Conservation (phyloP, 2,797 vertebrate genomes). For the Eurystomus glaucurus region DNA sequence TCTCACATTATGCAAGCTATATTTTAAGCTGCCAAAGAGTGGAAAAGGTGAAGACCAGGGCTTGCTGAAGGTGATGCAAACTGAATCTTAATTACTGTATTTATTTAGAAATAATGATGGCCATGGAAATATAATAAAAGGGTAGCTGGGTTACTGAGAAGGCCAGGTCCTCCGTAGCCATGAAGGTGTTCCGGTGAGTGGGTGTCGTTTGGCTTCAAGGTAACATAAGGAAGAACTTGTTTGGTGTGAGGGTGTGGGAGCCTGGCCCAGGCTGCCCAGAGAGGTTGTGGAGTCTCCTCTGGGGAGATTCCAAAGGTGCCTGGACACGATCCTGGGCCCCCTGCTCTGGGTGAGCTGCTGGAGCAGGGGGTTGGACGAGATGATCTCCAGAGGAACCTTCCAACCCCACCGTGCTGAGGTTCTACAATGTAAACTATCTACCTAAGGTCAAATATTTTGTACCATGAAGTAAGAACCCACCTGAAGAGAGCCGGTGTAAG, state of each 20-base stretch:
- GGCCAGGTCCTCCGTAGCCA: neutral
- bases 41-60: neutral
- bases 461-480: too few relatives aligned
- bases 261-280: neutral
- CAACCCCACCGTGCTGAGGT: too few relatives aligned
- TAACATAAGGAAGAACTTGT: neutral
- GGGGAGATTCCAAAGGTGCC: neutral
- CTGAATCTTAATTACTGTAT: neutral
- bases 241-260: neutral
- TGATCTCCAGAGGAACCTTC: too few relatives aligned
- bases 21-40: neutral
- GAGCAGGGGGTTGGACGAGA: neutral
- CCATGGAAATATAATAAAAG: accelerated
- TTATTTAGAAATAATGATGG: neutral
- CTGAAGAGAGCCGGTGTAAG: too few relatives aligned
- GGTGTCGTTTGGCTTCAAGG: neutral
- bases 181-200: neutral
- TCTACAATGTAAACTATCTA: too few relatives aligned
- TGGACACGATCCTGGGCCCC: too few relatives aligned
- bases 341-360: neutral
- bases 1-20: neutral
- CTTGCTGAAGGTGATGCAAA: neutral
- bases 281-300: neutral
- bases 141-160: accelerated
- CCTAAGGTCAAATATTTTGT: too few relatives aligned